Evolutionary conservation across 2,888 invertebrate genomes (phyloP).

Genomic region (Xylota sylvarum): DNA sequence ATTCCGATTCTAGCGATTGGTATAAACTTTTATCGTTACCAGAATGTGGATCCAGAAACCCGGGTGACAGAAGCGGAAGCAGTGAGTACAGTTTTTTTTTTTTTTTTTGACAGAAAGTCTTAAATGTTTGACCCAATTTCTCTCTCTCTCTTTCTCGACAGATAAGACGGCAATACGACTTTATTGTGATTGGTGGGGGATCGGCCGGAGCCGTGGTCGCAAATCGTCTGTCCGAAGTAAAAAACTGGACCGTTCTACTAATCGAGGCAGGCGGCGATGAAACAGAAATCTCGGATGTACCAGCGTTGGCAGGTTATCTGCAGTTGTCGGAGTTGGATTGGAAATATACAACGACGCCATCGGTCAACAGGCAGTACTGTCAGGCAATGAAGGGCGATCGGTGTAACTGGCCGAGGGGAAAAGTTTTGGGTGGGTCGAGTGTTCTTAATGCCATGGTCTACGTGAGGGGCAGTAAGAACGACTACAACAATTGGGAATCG

Average conservation of each 20-base stretch:
- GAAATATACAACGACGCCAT: constrained; percentile 95
- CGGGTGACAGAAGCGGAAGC: constrained; percentile 89
- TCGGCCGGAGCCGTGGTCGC: constrained; percentile 96
- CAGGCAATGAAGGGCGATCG: constrained; percentile 94
- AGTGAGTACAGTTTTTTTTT: constrained; percentile 86
- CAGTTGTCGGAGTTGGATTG: constrained; percentile 95
- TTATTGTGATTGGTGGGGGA: constrained; percentile 94
- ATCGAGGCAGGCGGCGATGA: constrained; percentile 95
- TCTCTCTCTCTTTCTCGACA: constrained; percentile 82
- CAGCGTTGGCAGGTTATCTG: constrained; percentile 92
- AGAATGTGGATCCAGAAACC: constrained; percentile 93
- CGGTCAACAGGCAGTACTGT: constrained; percentile 91
- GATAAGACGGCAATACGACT: constrained; percentile 93
- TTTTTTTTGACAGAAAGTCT: not conserved
- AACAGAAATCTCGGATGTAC: constrained; percentile 95
- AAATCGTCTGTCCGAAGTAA: constrained; percentile 91
- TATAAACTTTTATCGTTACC: constrained; percentile 92
- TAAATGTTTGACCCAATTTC: not conserved
- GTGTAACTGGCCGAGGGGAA: constrained; percentile 97
- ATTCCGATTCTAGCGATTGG: constrained; percentile 93
- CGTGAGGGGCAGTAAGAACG: constrained; percentile 93
- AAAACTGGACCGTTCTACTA: constrained; percentile 93
- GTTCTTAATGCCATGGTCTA: constrained; percentile 97
- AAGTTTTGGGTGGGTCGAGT: constrained; percentile 94
- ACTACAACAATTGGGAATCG: constrained; percentile 94